These are phyloP conservation scores for Eptesicus fuscus DNA, from an alignment of 2,113 vertebrate species.

Conservation along the genomic window DNA sequence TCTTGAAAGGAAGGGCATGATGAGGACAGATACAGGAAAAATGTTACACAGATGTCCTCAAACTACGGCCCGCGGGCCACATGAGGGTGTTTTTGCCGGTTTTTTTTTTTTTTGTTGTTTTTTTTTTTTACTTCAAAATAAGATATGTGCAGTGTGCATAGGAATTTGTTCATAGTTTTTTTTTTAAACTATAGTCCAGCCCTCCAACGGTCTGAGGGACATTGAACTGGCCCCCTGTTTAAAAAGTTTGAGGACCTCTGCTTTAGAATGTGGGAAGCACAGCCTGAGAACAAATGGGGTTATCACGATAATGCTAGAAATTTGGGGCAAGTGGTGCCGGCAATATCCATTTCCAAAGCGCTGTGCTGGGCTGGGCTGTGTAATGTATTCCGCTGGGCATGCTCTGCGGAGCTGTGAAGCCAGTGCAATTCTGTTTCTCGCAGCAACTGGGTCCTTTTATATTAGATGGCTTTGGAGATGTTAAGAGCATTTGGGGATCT, in stretches of 20 bases:
- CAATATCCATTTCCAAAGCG: slow-evolving; percentile 61
- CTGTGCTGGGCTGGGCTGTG: neutral
- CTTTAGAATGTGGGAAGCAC: slow-evolving; percentile 56
- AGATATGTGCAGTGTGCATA: too few species aligned
- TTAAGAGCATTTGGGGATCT: slow-evolving; percentile 71
- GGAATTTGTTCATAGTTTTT: too few species aligned
- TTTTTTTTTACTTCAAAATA: too few species aligned
- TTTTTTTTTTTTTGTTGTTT: too few species aligned
- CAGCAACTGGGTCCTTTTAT: slow-evolving; percentile 70
- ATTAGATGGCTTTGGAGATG: slow-evolving; percentile 71
- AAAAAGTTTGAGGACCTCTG: too few species aligned
- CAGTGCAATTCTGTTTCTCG: slow-evolving; percentile 47
- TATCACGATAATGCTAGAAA: slow-evolving; percentile 62
- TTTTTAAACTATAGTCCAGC: too few species aligned
- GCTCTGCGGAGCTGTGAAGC: slow-evolving; percentile 42
- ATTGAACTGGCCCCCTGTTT: too few species aligned
- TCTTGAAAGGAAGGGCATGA: slow-evolving; percentile 43
- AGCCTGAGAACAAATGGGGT: slow-evolving; percentile 66
- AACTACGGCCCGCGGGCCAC: too few species aligned
- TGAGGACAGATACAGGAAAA: slow-evolving; percentile 33
- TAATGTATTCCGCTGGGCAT: slow-evolving; percentile 61
- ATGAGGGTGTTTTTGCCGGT: too few species aligned
- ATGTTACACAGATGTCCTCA: neutral
- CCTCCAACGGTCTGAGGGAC: too few species aligned
- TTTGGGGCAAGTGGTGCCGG: slow-evolving; percentile 56